A percentile compares a stretch with the other conserved stretches of the same genome.
Conservation (phyloP, 2,888 invertebrate genomes). For the Amphipoea lucens region DNA sequence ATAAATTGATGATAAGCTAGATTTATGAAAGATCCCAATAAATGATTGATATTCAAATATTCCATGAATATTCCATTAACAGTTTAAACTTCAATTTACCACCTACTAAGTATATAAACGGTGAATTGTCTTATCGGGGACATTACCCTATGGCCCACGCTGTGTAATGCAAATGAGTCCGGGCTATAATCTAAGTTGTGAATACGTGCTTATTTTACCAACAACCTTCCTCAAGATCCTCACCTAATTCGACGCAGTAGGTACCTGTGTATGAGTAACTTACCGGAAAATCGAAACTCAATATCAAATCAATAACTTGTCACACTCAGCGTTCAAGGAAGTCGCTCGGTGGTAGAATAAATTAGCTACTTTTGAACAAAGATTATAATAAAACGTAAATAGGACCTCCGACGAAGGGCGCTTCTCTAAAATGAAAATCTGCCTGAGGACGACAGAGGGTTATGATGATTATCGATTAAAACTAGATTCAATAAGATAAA, state of each 20-base stretch:
- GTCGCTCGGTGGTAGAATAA: not conserved
- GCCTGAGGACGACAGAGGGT: not conserved
- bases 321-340: constrained; percentile 6
- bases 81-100: constrained; percentile 27
- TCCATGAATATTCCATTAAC: constrained; percentile 8
- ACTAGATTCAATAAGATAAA: too few species aligned
- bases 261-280: not conserved
- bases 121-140: constrained; percentile 20
- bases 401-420: not conserved
- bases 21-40: not conserved
- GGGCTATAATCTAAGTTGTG: constrained; percentile 35
- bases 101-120: not conserved
- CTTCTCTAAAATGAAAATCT: not conserved
- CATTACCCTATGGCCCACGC: not conserved
- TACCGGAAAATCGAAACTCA: constrained; percentile 14
- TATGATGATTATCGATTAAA: not conserved
- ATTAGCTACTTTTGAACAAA: constrained; percentile 9
- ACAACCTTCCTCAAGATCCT: constrained; percentile 14
- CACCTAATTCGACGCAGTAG: constrained; percentile 8
- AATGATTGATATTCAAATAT: not conserved
- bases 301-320: constrained; percentile 1
- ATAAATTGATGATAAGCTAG: not conserved
- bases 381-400: not conserved
- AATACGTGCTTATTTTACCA: constrained; percentile 50
- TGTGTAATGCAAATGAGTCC: constrained; percentile 48